Conservation (phyloP, 2,888 invertebrate species). For the Omphaloscelis lunosa region DNA sequence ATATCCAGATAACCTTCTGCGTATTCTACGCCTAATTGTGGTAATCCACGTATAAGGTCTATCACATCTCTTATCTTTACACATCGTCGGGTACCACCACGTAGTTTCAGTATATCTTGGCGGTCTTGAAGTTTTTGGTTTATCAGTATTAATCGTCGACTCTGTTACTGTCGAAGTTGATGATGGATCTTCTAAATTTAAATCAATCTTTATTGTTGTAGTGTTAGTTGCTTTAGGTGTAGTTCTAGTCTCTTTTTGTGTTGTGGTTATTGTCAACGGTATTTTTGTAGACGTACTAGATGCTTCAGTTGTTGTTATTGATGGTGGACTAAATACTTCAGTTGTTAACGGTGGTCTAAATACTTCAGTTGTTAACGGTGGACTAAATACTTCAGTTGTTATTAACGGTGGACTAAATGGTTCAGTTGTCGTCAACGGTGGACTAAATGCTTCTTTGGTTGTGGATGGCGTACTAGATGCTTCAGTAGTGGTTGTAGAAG, state of each 20-base stretch:
- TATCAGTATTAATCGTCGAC: conserved; percentile 3
- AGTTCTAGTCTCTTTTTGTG: not conserved
- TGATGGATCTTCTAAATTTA: not conserved
- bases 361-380: not conserved
- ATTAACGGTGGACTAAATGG: conserved; percentile 1
- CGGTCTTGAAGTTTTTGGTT: not conserved
- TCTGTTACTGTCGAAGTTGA: not conserved
- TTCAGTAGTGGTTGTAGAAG: not conserved
- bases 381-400: not conserved
- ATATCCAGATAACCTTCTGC: conserved; percentile 29
- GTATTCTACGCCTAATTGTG: conserved; percentile 5
- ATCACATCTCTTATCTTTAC: conserved; percentile 39
- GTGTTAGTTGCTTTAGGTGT: not conserved
- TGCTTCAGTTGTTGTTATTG: conserved; percentile 11
- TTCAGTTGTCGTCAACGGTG: not conserved
- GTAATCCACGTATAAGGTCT: conserved; percentile 55
- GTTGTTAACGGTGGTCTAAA: not conserved
- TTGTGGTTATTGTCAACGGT: not conserved
- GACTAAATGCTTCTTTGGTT: not conserved
- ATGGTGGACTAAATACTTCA: not conserved
- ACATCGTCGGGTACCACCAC: conserved; percentile 49
- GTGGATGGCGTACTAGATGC: not conserved
- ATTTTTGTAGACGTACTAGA: not conserved
- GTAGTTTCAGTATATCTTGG: not conserved
- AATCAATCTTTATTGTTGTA: not conserved